Conservation (phyloP, 2,797 vertebrate genomes). For the Pygocentrus nattereri region DNA sequence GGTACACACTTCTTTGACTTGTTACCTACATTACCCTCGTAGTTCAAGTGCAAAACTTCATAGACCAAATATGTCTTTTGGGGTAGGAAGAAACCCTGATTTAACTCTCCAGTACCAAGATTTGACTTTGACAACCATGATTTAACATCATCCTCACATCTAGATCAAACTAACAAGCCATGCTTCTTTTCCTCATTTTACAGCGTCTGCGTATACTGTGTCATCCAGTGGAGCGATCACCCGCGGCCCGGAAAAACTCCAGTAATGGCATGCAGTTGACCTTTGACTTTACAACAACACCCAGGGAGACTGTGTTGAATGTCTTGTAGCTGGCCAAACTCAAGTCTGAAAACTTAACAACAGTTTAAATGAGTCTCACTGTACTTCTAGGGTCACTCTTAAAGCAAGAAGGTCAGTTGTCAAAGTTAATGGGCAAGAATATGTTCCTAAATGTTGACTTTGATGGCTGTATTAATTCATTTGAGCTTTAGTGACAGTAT, state of each 20-base stretch:
- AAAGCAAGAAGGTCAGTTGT: neutral
- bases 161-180: neutral
- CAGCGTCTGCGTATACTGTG: conserved; percentile 69
- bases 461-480: neutral
- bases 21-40: no score
- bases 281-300: conserved; percentile 56
- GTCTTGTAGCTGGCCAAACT: conserved; percentile 17
- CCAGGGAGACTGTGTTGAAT: conserved; percentile 42
- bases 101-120: no score
- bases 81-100: no score
- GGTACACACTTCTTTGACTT: no score
- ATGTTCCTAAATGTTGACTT: neutral
- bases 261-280: conserved; percentile 4
- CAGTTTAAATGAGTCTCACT: neutral
- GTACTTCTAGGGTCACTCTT: neutral
- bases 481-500: neutral
- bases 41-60: no score
- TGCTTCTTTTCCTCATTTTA: conserved; percentile 18
- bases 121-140: no score
- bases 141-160: neutral
- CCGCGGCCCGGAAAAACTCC: conserved; percentile 41
- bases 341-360: conserved; percentile 1
- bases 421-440: neutral
- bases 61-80: neutral
- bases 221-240: conserved; percentile 54